Conservation (phyloP, 2,113 vertebrate genomes). For the Mustela nigripes region DNA sequence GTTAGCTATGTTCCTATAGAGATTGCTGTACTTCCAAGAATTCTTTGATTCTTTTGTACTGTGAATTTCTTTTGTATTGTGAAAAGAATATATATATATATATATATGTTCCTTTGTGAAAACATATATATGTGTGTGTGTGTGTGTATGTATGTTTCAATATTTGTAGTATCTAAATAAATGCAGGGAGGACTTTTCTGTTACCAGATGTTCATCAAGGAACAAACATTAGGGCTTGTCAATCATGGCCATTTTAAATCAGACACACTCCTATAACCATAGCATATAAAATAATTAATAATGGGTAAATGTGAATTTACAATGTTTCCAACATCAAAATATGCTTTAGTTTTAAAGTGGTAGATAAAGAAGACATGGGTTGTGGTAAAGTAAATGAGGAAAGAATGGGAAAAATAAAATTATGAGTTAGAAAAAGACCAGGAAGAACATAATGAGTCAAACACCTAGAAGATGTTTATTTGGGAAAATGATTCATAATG, state of each 20-base stretch:
- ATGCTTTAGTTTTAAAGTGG: neutral
- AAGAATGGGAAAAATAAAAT: neutral
- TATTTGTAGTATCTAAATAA: neutral
- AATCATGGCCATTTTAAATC: neutral
- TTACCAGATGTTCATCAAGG: neutral
- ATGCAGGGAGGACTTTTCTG: neutral
- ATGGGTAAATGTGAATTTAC: neutral
- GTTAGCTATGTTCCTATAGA: neutral
- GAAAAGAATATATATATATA: neutral
- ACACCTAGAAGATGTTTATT: neutral
- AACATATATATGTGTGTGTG: neutral
- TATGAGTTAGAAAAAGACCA: neutral
- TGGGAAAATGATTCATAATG: neutral
- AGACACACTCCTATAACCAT: neutral
- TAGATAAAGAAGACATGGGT: neutral
- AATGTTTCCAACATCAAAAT: neutral
- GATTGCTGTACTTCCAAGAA: neutral
- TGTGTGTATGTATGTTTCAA: neutral
- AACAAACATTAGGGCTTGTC: neutral
- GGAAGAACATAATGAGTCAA: neutral
- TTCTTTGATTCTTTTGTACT: neutral
- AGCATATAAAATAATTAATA: neutral
- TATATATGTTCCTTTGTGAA: neutral
- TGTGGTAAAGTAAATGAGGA: neutral
- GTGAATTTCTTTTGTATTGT: neutral